Evolutionary conservation across 2,797 vertebrate species (phyloP).

Genomic region (Aldrovandia affinis): DNA sequence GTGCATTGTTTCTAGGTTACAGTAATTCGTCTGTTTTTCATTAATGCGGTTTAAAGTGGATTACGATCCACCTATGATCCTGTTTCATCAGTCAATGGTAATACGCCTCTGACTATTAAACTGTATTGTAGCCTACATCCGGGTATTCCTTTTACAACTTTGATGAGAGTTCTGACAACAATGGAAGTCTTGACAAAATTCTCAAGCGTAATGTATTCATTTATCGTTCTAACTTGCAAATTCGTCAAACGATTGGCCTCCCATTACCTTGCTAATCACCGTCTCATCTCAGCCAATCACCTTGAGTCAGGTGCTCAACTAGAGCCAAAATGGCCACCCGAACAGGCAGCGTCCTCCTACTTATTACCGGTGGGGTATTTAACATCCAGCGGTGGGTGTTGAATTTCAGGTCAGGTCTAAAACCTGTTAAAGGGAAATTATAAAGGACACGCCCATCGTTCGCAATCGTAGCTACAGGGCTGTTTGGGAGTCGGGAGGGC

Average conservation of each 20-base stretch:
- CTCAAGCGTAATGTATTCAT: neutral
- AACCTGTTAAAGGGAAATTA: neutral
- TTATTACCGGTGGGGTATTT: too few species aligned
- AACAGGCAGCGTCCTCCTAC: too few species aligned
- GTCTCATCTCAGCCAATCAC: neutral
- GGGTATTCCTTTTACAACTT: neutral
- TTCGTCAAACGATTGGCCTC: neutral
- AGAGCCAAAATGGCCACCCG: too few species aligned
- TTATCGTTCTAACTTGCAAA: neutral
- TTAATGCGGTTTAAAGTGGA: too few species aligned
- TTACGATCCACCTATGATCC: too few species aligned
- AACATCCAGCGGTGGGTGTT: too few species aligned
- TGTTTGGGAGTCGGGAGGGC: neutral
- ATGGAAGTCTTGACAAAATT: neutral
- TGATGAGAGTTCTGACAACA: neutral
- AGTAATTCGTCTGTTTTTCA: too few species aligned
- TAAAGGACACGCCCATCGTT: conserved; percentile 27
- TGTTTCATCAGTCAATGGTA: too few species aligned
- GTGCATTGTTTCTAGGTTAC: too few species aligned
- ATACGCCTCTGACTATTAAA: neutral
- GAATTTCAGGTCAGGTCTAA: too few species aligned
- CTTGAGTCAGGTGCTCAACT: too few species aligned
- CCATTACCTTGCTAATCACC: neutral
- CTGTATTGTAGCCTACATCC: neutral
- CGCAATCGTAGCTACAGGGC: conserved; percentile 19